A percentile compares a stretch with the other conserved stretches of the same genome.
These are phyloP conservation scores for Semotilus atromaculatus DNA, from an alignment of 2,797 vertebrate genomes.

Conservation along the genomic window DNA sequence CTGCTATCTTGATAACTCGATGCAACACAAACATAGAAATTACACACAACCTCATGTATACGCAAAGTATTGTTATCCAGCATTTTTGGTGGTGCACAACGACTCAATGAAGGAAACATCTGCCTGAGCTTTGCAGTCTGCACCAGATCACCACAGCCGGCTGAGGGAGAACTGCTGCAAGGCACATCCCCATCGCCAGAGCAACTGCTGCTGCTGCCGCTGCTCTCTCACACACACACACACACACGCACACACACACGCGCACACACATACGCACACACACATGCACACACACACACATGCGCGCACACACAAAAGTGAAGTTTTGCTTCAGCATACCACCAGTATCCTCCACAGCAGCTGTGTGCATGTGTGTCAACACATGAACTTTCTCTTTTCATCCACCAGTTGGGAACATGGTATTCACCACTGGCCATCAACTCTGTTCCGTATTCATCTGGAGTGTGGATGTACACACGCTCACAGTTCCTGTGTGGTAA, in stretches of 20 bases:
- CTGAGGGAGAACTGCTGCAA: constrained; percentile 52
- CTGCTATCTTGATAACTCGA: not conserved
- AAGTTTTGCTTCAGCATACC: constrained; percentile 37
- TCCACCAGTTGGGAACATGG: constrained; percentile 8
- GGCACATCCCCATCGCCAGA: constrained; percentile 61
- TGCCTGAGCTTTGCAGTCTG: constrained; percentile 74
- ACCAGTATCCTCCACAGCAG: constrained; percentile 39
- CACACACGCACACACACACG: constrained; percentile 24
- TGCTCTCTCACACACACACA: not conserved
- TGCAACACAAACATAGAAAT: not conserved
- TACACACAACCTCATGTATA: not conserved
- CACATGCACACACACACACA: constrained; percentile 48
- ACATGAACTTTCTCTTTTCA: constrained; percentile 20
- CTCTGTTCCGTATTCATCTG: constrained; percentile 14
- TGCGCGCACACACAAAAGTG: not conserved
- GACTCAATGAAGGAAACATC: constrained; percentile 86
- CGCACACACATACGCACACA: constrained; percentile 1
- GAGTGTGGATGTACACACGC: not conserved
- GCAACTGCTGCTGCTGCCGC: constrained; percentile 54
- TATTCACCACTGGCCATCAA: not conserved
- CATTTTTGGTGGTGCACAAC: constrained; percentile 67
- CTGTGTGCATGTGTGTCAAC: constrained; percentile 3
- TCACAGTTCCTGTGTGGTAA: constrained; percentile 25
- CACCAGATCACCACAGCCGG: constrained; percentile 68
- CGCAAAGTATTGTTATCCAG: not conserved